These are phyloP conservation scores for Pterostichus niger DNA, from an alignment of 2,888 invertebrate species.

Conservation along the genomic window DNA sequence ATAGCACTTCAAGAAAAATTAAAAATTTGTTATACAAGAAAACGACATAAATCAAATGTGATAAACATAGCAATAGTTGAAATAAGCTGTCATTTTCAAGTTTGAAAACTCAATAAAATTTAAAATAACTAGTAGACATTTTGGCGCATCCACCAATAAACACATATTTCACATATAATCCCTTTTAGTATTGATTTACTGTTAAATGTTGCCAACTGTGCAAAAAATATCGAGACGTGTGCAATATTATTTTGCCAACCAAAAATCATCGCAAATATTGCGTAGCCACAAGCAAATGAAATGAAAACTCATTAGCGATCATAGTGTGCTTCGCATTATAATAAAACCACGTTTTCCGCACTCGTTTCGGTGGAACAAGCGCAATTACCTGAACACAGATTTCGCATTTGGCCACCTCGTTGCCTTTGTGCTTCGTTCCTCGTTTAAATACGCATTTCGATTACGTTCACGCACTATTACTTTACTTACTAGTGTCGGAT, in stretches of 20 bases:
- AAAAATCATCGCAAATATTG: conserved; percentile 1
- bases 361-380: conserved; percentile 33
- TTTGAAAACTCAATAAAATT: background rate
- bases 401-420: conserved; percentile 46
- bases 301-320: conserved; percentile 47
- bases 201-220: conserved; percentile 26
- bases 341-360: conserved; percentile 50
- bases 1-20: background rate
- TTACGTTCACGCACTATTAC: conserved; percentile 39
- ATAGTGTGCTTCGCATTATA: conserved; percentile 45
- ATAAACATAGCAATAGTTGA: background rate
- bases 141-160: conserved; percentile 21
- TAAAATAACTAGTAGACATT: background rate
- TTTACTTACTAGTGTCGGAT: conserved; percentile 35
- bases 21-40: background rate
- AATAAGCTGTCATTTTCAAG: conserved; percentile 29
- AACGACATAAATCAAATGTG: background rate
- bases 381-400: conserved; percentile 57
- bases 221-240: conserved; percentile 54
- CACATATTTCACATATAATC: conserved; percentile 49
- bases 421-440: background rate
- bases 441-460: conserved; percentile 33
- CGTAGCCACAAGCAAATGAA: conserved; percentile 31
- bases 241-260: conserved; percentile 23
- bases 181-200: conserved; percentile 36